phyloP scores from a whole-genome alignment of 35 echinoderm and acorn worm genomes.

The Heliocidaris tuberculata region DNA sequence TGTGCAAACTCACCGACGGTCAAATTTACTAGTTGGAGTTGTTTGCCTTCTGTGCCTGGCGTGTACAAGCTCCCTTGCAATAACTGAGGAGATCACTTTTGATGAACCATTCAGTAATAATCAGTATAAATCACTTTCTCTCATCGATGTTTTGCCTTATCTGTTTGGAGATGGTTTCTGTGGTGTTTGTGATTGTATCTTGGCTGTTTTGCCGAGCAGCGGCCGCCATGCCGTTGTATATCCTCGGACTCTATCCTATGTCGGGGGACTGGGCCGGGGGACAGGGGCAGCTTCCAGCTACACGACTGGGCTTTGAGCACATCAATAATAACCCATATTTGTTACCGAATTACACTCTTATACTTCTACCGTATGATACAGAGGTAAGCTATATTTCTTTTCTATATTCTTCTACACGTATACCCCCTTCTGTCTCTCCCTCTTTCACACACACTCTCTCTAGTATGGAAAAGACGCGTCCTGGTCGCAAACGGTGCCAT shows the following conservation, averaged over 20 bases:
- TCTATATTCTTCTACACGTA: not conserved
- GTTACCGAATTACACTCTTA: conserved; percentile 66
- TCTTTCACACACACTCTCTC: not conserved
- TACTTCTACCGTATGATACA: conserved; percentile 64
- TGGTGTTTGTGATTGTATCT: not conserved
- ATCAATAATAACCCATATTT: conserved; percentile 68
- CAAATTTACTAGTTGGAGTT: not conserved
- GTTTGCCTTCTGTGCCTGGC: not conserved
- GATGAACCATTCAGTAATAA: not conserved
- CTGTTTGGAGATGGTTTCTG: not conserved
- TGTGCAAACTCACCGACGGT: not conserved
- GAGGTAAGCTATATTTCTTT: conserved; percentile 57
- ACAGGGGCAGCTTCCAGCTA: conserved; percentile 90
- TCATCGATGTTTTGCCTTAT: not conserved
- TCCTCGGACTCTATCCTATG: conserved; percentile 85
- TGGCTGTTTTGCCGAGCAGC: not conserved
- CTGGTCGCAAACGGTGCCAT: too few species aligned
- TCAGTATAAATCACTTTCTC: not conserved
- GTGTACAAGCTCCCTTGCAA: not conserved
- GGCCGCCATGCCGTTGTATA: conserved; percentile 54
- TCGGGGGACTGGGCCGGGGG: conserved; percentile 88
- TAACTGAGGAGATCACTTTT: not conserved
- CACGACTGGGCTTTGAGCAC: conserved; percentile 71
- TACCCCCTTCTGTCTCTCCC: not conserved
- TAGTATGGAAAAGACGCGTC: too few species aligned